Evolutionary conservation across 2,113 vertebrate genomes (phyloP).

Genomic region (Catharus bicknelli): DNA sequence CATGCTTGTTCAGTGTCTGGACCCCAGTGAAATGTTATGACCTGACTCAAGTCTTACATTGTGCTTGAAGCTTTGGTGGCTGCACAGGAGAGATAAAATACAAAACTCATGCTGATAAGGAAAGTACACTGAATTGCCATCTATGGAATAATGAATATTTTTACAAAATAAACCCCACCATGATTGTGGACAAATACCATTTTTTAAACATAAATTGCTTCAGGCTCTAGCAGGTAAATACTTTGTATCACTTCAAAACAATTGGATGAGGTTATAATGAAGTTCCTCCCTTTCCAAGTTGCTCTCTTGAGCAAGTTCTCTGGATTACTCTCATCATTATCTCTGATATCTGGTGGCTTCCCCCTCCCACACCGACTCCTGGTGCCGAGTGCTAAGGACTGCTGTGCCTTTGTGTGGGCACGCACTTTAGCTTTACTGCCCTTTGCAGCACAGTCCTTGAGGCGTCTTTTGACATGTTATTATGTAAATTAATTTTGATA

Average conservation of each 20-base stretch:
- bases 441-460: background rate
- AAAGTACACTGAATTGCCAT: background rate
- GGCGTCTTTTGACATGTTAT: background rate
- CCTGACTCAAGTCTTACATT: background rate
- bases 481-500: constrained; percentile 22
- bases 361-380: background rate
- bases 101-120: background rate
- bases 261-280: background rate
- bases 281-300: background rate
- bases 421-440: background rate
- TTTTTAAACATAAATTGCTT: background rate
- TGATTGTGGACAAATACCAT: background rate
- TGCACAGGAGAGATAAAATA: background rate
- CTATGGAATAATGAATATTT: background rate
- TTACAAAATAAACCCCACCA: background rate
- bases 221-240: background rate
- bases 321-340: background rate
- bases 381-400: background rate
- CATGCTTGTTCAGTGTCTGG: background rate
- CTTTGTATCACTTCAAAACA: background rate
- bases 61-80: background rate
- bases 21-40: background rate
- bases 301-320: background rate
- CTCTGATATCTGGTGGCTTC: background rate
- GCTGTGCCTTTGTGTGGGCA: background rate